Conservation (phyloP, 2,797 vertebrate genomes). For the Valencia hispanica region DNA sequence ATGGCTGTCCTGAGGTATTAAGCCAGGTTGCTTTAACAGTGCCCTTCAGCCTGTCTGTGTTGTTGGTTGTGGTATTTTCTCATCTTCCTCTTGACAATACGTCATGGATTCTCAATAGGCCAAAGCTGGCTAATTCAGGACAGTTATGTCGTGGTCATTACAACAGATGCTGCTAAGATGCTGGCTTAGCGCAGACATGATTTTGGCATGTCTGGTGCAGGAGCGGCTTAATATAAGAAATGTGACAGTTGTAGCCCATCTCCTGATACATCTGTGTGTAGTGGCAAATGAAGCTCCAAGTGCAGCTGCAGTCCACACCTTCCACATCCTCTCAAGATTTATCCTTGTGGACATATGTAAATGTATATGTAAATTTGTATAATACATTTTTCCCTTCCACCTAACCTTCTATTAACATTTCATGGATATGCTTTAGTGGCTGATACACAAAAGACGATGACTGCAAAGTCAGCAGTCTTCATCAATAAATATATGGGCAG, state of each 20-base stretch:
- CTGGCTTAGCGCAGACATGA: not conserved
- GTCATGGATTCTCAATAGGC: too few species aligned
- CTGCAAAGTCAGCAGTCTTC: not conserved
- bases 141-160: too few species aligned
- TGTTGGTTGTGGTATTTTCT: too few species aligned
- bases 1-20: too few species aligned
- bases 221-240: not conserved
- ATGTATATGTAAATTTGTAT: not conserved
- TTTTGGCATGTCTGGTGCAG: not conserved
- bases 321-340: not conserved
- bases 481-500: not conserved
- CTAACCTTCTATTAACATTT: not conserved
- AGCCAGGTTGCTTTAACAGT: too few species aligned
- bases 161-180: too few species aligned
- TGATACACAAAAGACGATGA: not conserved
- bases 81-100: too few species aligned
- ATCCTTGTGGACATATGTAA: not conserved
- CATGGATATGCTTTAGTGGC: not conserved
- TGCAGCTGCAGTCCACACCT: not conserved
- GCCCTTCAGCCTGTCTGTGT: too few species aligned
- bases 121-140: too few species aligned
- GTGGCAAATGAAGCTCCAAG: not conserved
- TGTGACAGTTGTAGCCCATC: not conserved
- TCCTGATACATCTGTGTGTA: too few species aligned
- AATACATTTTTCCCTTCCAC: not conserved